A percentile compares a stretch with the other conserved stretches of the same genome.
These are phyloP conservation scores for Schrankia costaestrigalis DNA, from an alignment of 2,888 invertebrate species.

Conservation along the genomic window DNA sequence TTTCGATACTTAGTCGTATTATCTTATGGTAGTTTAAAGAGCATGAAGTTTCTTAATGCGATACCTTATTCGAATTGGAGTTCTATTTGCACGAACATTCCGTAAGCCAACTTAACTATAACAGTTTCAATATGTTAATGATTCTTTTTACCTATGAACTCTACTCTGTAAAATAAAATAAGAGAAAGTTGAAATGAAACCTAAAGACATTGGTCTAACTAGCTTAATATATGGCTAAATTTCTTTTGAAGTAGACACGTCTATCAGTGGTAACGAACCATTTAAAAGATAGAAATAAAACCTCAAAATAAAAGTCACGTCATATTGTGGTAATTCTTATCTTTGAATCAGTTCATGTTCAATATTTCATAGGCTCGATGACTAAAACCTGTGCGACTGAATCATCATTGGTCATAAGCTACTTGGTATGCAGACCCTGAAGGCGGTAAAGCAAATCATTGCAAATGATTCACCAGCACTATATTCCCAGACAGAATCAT, in stretches of 20 bases:
- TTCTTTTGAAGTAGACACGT: too few relatives aligned
- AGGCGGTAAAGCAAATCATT: constrained; percentile 66
- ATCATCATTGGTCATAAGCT: constrained; percentile 44
- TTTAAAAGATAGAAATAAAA: neutral
- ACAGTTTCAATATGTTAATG: too few relatives aligned
- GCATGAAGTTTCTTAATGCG: constrained; percentile 58
- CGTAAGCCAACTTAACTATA: too few relatives aligned
- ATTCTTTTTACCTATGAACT: too few relatives aligned
- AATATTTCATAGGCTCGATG: constrained; percentile 13
- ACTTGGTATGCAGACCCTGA: constrained; percentile 62
- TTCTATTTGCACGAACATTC: too few relatives aligned
- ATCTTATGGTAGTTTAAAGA: constrained; percentile 69
- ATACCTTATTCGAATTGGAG: too few relatives aligned
- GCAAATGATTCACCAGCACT: constrained; percentile 61
- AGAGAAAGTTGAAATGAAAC: too few relatives aligned
- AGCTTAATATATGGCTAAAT: too few relatives aligned
- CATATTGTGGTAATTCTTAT: constrained; percentile 2
- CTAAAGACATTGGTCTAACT: too few relatives aligned
- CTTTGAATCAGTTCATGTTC: neutral
- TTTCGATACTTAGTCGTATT: constrained; percentile 65
- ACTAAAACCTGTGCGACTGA: constrained; percentile 37
- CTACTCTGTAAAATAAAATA: too few relatives aligned
- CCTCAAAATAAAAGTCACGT: neutral
- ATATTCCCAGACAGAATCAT: constrained; percentile 41
- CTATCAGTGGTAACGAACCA: too few relatives aligned